Evolutionary conservation across 2,888 invertebrate species (phyloP).

Genomic region (Hoplodrina ambigua): DNA sequence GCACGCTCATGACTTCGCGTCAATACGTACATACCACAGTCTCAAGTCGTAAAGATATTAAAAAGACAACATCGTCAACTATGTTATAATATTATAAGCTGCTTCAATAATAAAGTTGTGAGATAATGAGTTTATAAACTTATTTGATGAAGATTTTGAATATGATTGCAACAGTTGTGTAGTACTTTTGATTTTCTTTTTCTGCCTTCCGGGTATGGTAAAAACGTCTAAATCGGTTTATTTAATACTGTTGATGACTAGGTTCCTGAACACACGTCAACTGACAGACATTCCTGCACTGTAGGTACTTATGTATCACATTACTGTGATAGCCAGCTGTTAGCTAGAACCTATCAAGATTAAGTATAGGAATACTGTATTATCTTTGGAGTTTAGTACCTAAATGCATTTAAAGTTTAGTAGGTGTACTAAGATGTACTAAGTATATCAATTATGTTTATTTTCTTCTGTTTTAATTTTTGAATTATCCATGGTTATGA

Average conservation of each 20-base stretch:
- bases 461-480: no score
- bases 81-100: slow-evolving; percentile 20
- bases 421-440: no score
- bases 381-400: no score
- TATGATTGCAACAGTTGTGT: not conserved
- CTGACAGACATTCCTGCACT: not conserved
- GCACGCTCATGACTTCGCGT: slow-evolving; percentile 6
- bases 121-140: slow-evolving; percentile 15
- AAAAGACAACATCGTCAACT: slow-evolving; percentile 14
- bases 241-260: not conserved
- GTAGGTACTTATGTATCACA: not conserved
- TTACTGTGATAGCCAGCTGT: slow-evolving; percentile 2
- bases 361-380: no score
- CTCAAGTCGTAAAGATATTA: slow-evolving; percentile 40
- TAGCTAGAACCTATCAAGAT: not conserved
- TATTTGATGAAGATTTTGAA: slow-evolving; percentile 26
- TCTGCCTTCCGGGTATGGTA: not conserved
- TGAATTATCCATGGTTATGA: no score
- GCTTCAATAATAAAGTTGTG: slow-evolving; percentile 14
- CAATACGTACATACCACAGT: slow-evolving; percentile 8
- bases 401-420: no score
- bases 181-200: not conserved
- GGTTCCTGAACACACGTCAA: no score
- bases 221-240: not conserved
- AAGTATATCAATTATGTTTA: no score